Evolutionary conservation across 2,888 invertebrate species (phyloP).

Genomic region (Drymonia ruficornis): DNA sequence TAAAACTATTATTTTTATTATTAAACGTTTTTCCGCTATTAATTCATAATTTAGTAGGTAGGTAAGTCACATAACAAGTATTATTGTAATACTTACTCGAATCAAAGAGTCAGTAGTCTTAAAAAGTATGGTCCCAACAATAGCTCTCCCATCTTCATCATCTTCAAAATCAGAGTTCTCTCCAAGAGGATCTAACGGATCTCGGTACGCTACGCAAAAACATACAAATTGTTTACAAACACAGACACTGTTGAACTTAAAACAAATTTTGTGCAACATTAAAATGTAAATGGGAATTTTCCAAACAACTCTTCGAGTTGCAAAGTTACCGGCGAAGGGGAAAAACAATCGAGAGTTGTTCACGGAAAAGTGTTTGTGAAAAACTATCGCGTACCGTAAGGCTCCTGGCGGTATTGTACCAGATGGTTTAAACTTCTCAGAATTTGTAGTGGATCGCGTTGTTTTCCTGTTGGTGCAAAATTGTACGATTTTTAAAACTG

Average conservation of each 20-base stretch:
- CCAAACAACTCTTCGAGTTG: slow-evolving; percentile 23
- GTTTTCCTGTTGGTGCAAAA: slow-evolving; percentile 61
- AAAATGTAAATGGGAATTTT: slow-evolving; percentile 34
- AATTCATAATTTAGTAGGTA: no score
- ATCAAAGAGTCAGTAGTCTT: slow-evolving; percentile 74
- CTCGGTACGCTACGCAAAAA: slow-evolving; percentile 56
- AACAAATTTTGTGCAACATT: slow-evolving; percentile 33
- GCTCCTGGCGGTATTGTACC: slow-evolving; percentile 68
- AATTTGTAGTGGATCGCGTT: slow-evolving; percentile 72
- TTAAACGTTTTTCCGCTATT: no score
- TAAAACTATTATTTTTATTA: neutral
- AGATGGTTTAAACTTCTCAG: slow-evolving; percentile 72
- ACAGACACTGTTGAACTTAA: slow-evolving; percentile 15
- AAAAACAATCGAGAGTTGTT: slow-evolving; percentile 34
- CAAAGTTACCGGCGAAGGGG: slow-evolving; percentile 21
- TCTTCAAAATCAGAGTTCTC: slow-evolving; percentile 73
- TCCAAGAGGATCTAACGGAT: slow-evolving; percentile 62
- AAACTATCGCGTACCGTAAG: slow-evolving; percentile 62
- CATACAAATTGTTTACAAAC: slow-evolving; percentile 6
- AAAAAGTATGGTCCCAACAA: slow-evolving; percentile 74
- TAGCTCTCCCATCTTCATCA: slow-evolving; percentile 74
- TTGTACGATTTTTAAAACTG: slow-evolving; percentile 8
- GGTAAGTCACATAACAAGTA: no score
- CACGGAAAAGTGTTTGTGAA: slow-evolving; percentile 24
- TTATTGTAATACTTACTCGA: slow-evolving; percentile 52